phyloP scores from a whole-genome alignment of 2,888 invertebrate genomes.

The Agrilus biguttatus region DNA sequence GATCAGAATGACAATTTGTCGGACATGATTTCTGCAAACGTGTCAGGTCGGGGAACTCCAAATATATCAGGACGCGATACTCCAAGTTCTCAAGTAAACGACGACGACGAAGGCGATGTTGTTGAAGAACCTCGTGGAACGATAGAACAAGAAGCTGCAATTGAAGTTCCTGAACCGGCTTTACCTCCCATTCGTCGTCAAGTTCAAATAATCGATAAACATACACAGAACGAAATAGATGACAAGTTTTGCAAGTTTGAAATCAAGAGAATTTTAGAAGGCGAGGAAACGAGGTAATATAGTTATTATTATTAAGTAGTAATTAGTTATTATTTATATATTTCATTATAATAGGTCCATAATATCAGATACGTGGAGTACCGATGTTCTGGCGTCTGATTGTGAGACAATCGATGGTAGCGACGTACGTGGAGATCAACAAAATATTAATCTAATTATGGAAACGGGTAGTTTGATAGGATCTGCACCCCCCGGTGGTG shows the following conservation, averaged over 20 bases:
- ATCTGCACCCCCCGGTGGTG: not conserved
- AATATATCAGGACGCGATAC: slow-evolving; percentile 96
- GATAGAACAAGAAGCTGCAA: slow-evolving; percentile 20
- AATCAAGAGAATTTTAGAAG: slow-evolving; percentile 61
- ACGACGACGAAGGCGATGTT: slow-evolving; percentile 30
- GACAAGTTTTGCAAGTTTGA: slow-evolving; percentile 99
- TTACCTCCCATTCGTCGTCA: slow-evolving; percentile 28
- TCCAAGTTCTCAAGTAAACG: slow-evolving; percentile 83
- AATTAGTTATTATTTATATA: slow-evolving; percentile 1
- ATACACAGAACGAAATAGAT: slow-evolving; percentile 88
- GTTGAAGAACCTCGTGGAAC: no score
- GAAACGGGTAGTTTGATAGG: slow-evolving; percentile 26
- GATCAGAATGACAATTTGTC: slow-evolving; percentile 89
- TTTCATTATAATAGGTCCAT: slow-evolving; percentile 50
- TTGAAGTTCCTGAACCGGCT: slow-evolving; percentile 19
- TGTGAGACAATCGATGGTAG: slow-evolving; percentile 78
- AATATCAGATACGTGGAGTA: slow-evolving; percentile 98
- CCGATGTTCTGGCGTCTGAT: slow-evolving; percentile 93
- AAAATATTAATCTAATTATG: slow-evolving; percentile 29
- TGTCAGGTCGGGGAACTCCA: slow-evolving; percentile 80
- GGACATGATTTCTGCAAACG: slow-evolving; percentile 94
- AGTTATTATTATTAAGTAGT: no score
- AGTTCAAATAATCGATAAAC: slow-evolving; percentile 38
- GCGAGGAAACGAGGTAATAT: slow-evolving; percentile 1
- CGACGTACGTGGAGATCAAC: slow-evolving; percentile 37